Conservation (phyloP, 2,113 vertebrate genomes). For the Ibidorhyncha struthersii region DNA sequence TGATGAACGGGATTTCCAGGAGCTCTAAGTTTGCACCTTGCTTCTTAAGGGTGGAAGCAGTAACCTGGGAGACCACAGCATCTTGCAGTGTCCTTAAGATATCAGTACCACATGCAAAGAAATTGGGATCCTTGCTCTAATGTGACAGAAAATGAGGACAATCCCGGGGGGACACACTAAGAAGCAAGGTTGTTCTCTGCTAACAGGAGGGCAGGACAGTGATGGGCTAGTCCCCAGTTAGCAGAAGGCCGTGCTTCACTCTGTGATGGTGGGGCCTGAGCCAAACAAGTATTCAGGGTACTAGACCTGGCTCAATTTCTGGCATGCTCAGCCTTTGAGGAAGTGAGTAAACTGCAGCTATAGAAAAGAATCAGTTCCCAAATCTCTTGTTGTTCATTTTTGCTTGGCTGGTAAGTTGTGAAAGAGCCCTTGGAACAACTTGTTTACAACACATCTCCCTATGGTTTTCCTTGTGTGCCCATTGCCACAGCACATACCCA, state of each 20-base stretch:
- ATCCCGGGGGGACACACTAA: not conserved
- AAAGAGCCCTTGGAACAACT: not conserved
- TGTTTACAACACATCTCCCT: not conserved
- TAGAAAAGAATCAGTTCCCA: not conserved
- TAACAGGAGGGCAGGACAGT: not conserved
- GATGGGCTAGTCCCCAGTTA: not conserved
- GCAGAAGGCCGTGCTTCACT: not conserved
- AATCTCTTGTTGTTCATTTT: not conserved
- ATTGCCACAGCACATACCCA: not conserved
- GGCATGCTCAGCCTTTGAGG: not conserved
- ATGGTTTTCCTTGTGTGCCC: not conserved
- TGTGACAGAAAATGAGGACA: not conserved
- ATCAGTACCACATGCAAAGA: not conserved
- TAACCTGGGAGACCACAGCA: not conserved
- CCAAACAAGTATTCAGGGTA: not conserved
- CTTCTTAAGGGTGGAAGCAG: not conserved
- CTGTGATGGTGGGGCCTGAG: not conserved
- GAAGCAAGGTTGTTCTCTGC: not conserved
- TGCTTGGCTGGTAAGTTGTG: not conserved
- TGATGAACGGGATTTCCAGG: not conserved
- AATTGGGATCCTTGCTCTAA: not conserved
- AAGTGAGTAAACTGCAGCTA: not conserved
- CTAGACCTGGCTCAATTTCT: not conserved
- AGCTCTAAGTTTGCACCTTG: not conserved
- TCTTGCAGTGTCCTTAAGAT: not conserved